phyloP scores from a whole-genome alignment of 2,888 invertebrate genomes.

The Aspidiotus destructor region DNA sequence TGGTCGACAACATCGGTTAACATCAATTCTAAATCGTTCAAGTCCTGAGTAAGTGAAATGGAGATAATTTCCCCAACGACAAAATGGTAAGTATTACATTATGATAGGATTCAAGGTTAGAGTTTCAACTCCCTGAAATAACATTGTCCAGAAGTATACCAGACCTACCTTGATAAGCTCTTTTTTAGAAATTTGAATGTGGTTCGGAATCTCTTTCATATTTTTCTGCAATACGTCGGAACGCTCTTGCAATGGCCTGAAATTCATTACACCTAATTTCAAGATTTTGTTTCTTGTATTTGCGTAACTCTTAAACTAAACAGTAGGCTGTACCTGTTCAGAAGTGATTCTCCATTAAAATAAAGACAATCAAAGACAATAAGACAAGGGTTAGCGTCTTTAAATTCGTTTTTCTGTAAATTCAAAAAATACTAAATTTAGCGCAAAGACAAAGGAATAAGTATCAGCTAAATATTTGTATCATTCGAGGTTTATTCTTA shows the following conservation, averaged over 20 bases:
- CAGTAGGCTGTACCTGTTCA: constrained; percentile 43
- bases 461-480: too few relatives aligned
- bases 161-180: constrained; percentile 52
- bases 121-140: not conserved
- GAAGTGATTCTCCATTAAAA: constrained; percentile 75
- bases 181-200: constrained; percentile 79
- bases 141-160: not conserved
- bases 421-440: constrained; percentile 34
- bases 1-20: constrained; percentile 72
- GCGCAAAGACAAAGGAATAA: too few relatives aligned
- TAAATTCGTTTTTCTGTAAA: constrained; percentile 62
- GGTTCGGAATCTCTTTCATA: constrained; percentile 74
- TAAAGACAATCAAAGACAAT: constrained; percentile 91
- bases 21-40: constrained; percentile 66
- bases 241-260: constrained; percentile 63
- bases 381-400: constrained; percentile 79
- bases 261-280: too few relatives aligned
- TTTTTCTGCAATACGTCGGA: constrained; percentile 64
- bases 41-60: constrained; percentile 45
- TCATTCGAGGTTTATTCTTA: too few relatives aligned
- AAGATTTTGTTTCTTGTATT: too few relatives aligned
- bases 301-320: too few relatives aligned
- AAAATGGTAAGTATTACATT: too few relatives aligned
- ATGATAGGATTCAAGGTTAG: not conserved
- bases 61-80: too few relatives aligned